Evolutionary conservation across 2,113 vertebrate genomes (phyloP).

Genomic region (Callocephalon fimbriatum): DNA sequence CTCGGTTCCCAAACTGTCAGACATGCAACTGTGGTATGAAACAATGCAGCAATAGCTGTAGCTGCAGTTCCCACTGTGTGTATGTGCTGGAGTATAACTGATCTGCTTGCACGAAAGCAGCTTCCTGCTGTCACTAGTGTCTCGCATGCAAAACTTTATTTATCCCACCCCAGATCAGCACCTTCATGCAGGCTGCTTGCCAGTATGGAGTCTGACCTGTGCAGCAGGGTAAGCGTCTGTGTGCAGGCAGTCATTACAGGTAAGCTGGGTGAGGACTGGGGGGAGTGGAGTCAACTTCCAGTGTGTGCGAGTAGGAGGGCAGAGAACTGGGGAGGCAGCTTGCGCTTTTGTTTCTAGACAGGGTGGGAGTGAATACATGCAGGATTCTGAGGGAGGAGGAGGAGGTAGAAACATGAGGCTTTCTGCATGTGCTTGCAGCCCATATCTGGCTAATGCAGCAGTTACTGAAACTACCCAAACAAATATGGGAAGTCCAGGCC

Average conservation of each 20-base stretch:
- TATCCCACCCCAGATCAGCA: background rate
- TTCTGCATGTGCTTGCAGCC: background rate
- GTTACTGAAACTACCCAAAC: background rate
- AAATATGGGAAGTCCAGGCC: background rate
- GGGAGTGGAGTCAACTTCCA: background rate
- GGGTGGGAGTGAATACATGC: background rate
- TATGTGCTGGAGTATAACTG: background rate
- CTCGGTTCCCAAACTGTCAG: background rate
- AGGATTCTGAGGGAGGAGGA: background rate
- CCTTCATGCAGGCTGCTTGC: background rate
- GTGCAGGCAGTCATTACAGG: background rate
- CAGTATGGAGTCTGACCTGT: background rate
- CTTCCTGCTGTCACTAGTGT: background rate
- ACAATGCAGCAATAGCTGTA: background rate
- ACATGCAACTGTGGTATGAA: background rate
- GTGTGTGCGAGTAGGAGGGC: fast-evolving
- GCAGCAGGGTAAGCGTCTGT: fast-evolving
- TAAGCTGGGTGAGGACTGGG: background rate
- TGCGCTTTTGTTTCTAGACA: fast-evolving
- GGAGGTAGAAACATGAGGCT: background rate
- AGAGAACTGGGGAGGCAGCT: background rate
- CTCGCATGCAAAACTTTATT: fast-evolving
- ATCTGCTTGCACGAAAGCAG: background rate
- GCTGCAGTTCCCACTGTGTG: background rate
- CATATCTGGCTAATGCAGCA: background rate